Base-by-base conservation (phyloP, 2,797 vertebrate genomes). In the Alcedo atthis region DNA sequence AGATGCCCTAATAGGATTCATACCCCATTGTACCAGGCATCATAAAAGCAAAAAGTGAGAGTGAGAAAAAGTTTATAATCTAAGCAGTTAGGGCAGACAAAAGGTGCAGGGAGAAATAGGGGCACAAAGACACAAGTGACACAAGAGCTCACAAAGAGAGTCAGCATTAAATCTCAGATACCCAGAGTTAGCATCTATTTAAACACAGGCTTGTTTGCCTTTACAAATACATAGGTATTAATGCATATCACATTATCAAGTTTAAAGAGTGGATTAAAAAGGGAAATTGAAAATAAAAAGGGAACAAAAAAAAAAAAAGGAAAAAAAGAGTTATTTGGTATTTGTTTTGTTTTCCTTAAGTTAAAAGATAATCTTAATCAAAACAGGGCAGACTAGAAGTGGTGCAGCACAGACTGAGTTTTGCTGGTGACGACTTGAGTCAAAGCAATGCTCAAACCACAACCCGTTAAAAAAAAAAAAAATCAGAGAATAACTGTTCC, bases 41-140 rank as follows among this genome's bases (percentile, higher is more conserved):
- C 43, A 33, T 48, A 89, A 91, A 91, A 90, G 66, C 78, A 51
- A 49, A 43, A 0, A 68, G 64, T 18, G 71, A 64, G 76, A 76
- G 54, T 20, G 58, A 81, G 51, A 76, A 81, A 91, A 92, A 94
- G 59, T 93, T 96, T 92, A 57, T 51, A 91, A 86, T 62, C 4
- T 30, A 62, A 78, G 62, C 43, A 87, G 55, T 90, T 74, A 79
- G 85, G 28, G 64, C 77, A 91, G 69, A 93, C 81, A 95, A 95
- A 96, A 90, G 87, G 62, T 93, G 81, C 57, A 93, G 77, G 3
- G 16, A 85, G 90, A 75, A 77, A 79, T 9, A 3, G 73, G 66
- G 64, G 59, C 66, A 80, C 83, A 68, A 87, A 86, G 77, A 81
- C 67, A 92, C 25, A 42, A 62, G 42, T 22, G 35, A 77, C 70